Conservation (phyloP, 2,797 vertebrate species). For the Propithecus perrieri region DNA sequence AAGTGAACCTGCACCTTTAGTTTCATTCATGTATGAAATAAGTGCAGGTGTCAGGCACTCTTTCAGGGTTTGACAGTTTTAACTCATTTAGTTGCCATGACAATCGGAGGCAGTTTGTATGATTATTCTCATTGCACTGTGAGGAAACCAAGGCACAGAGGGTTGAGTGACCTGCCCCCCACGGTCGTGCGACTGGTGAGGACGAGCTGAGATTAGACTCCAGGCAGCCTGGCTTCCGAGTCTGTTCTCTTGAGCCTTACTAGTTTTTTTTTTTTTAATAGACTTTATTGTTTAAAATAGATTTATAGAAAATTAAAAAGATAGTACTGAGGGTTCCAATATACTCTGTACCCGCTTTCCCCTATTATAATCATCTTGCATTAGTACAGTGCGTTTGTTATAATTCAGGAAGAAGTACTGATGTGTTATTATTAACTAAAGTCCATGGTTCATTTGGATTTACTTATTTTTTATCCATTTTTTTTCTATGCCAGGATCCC, state of each 20-base stretch:
- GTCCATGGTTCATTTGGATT: background rate
- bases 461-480: background rate
- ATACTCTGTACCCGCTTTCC: background rate
- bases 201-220: background rate
- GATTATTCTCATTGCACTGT: background rate
- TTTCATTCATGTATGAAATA: too few species aligned
- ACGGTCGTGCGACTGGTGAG: fast-evolving
- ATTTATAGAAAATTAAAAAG: background rate
- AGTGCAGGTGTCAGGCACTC: too few species aligned
- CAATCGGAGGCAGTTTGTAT: background rate
- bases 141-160: background rate
- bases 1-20: too few species aligned
- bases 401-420: background rate
- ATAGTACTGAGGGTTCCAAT: background rate
- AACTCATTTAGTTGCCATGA: too few species aligned
- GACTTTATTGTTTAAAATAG: background rate
- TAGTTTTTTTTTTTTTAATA: background rate
- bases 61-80: too few species aligned
- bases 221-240: background rate
- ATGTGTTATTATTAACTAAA: background rate
- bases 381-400: background rate
- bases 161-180: background rate
- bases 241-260: background rate
- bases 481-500: background rate
- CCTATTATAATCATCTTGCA: background rate